These are phyloP conservation scores for Campoletis sonorensis DNA, from an alignment of 1,140 invertebrate species.

Conservation along the genomic window DNA sequence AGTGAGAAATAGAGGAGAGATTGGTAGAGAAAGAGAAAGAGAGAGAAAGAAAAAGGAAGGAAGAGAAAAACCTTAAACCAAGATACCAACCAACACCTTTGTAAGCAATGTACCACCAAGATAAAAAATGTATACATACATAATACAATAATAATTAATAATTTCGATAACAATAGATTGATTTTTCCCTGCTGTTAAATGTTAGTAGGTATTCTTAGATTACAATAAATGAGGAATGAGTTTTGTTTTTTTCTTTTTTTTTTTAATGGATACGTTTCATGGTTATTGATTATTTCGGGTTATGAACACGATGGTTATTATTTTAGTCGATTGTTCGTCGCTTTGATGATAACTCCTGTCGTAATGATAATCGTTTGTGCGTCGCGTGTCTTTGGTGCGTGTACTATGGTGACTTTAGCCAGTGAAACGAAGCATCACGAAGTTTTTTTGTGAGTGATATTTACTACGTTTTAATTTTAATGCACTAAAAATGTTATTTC, in stretches of 20 bases:
- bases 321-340: neutral
- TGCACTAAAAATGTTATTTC: neutral
- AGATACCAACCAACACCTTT: slow-evolving; percentile 72
- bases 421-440: slow-evolving; percentile 43
- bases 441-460: neutral
- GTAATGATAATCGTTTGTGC: slow-evolving; percentile 1
- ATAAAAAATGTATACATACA: slow-evolving; percentile 38
- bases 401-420: slow-evolving; percentile 35
- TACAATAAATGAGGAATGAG: neutral
- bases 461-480: neutral
- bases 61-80: slow-evolving; percentile 55
- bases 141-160: neutral
- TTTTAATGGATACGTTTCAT: neutral
- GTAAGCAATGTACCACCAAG: slow-evolving; percentile 68
- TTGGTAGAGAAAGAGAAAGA: slow-evolving; percentile 5
- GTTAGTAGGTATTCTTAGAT: slow-evolving; percentile 17
- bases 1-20: slow-evolving; percentile 37
- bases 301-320: neutral
- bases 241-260: no score
- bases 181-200: neutral
- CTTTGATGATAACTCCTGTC: neutral
- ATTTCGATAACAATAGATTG: neutral
- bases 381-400: slow-evolving; percentile 39
- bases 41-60: neutral
- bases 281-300: neutral